Base-by-base conservation (phyloP, 2,113 vertebrate species). In the Pseudonaja textilis region DNA sequence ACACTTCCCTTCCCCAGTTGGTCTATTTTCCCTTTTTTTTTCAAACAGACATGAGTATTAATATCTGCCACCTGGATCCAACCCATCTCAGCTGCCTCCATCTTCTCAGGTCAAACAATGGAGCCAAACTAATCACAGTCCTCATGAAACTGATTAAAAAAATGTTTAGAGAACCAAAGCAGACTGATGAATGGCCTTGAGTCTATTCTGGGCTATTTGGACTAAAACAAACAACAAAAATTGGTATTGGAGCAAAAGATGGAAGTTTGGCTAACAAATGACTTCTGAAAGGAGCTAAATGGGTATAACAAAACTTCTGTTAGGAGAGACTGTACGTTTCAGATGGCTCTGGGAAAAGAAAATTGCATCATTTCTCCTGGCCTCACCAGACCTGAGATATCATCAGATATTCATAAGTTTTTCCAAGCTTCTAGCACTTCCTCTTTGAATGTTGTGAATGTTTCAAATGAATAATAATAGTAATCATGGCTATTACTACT, bases 381-480 rank as follows among this genome's bases (percentile, higher is more conserved):
- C 34, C 23, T 29, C 3, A 14, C 94, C 94, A 88, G 93, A 18
- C 18, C 61, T 29, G 89, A 89, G 25, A 47, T 92, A 94, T 87
- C 94, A 91, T 57, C 74, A 93, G 87, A 91, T 26, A 12, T 94
- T 95, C 96, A 91, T 92, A 1, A 2, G 2, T 96, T 96, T 45
- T 93, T 94, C 92, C 92, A 2, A 91, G 5, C 47, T 34, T 20
- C 42, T 55, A 5, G 52, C 26, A 2, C n/a, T 55, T 96, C 93
- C 91, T 93, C 93, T 96, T 94, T 95, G 95, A 95, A 94, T 95
- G 96, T 94, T 69, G 25, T 69, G 14, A 69, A 69, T 42, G 69
- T 34, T 34, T 39, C 95, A 95, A 16, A 52, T 45, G 16, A 55
- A 88, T 95, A 96, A 96, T 96, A 96, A 96, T 95, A 94, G 90